Base-by-base conservation (phyloP, 2,888 invertebrate species). In the Odontothrips loti region DNA sequence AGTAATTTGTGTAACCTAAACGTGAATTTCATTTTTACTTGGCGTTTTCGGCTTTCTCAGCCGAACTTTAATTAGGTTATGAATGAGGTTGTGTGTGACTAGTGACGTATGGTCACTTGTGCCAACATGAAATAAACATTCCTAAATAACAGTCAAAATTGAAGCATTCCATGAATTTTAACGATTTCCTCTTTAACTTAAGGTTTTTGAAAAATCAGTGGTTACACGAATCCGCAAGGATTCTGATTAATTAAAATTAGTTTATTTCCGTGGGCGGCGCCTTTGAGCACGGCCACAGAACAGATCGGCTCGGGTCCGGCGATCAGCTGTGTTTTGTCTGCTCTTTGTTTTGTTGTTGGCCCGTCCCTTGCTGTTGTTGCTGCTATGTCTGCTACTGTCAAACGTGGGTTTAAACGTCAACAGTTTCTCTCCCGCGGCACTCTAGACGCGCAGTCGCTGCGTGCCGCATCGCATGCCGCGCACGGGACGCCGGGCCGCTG, bases 361-460 rank as follows among this genome's bases (percentile, higher is more conserved):
- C 6, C 34, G 34, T 58, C 11, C 11, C 23, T 23, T 68, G 27
- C 23, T 75, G 27, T 75, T 27, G 68, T 27, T 75, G 68, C 68
- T 75, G 68, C 68, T 75, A 75, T 75, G 68, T 75, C 68, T 75
- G 68, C 68, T 75, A 11, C 68, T 75, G 68, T 75, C 68, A 75
- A 75, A 75, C 68, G 68, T 27, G 68, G 23, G 68, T 75, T 75
- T 75, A 75, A 27, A 75, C 68, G 68, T 75, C 68, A 75, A 75
- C 68, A 75, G 68, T 75, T 75, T 27, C 23, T 27, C 27, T 27
- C 68, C 23, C 68, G 68, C 68, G 68, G 68, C 68, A 75, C 68
- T 75, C 68, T 27, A 27, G 23, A 23, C 68, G 68, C 68, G 68
- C 23, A 27, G 3, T 27, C 68, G 68, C 68, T 75, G 23, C 27